Conservation (phyloP, 2,797 vertebrate species). For the Smutsia temminckii region DNA sequence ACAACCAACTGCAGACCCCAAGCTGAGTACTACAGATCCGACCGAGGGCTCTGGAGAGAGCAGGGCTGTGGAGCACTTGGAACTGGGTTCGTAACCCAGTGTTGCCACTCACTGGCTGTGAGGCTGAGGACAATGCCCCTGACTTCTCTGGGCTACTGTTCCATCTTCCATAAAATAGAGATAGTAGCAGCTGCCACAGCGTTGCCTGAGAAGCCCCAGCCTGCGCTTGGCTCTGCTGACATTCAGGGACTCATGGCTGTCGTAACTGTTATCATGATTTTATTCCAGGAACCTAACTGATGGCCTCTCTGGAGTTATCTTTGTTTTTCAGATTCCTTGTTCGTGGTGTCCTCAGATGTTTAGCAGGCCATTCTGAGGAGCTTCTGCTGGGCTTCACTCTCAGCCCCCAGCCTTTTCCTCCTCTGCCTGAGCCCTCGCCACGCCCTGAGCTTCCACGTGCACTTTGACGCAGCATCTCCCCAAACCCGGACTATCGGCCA, state of each 20-base stretch:
- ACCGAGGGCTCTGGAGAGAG: background rate
- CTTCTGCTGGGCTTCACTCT: background rate
- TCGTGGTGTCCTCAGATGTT: background rate
- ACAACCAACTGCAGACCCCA: background rate
- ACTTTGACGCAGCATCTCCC: fast-evolving
- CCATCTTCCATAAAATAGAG: background rate
- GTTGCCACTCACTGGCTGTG: background rate
- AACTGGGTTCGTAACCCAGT: background rate
- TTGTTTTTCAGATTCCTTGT: background rate
- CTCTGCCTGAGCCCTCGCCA: background rate
- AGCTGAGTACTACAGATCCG: background rate
- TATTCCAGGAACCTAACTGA: background rate
- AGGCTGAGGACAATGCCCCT: background rate
- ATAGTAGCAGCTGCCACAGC: too few species aligned
- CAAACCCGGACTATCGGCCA: background rate
- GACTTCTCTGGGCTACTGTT: background rate
- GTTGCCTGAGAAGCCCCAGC: too few species aligned
- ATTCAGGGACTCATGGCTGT: fast-evolving
- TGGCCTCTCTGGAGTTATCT: background rate
- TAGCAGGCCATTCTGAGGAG: background rate
- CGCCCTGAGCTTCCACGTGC: fast-evolving
- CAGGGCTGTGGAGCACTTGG: background rate
- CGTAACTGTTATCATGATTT: background rate
- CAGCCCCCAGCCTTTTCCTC: background rate
- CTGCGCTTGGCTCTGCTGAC: background rate